Conservation (phyloP, 2,113 vertebrate genomes). For the Coryphaenoides rupestris region DNA sequence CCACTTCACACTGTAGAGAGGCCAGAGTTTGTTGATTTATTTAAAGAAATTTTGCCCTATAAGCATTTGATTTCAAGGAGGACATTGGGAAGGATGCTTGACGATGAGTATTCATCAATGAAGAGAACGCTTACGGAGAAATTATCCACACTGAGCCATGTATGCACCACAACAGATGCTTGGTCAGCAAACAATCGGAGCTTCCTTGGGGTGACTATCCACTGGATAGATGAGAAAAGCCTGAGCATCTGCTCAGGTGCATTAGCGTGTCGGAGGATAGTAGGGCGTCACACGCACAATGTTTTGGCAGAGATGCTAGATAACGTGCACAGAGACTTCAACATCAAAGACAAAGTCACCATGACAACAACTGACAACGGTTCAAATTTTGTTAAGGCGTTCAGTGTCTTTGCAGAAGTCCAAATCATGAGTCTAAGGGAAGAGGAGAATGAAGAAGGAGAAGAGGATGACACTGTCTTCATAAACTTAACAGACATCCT, state of each 20-base stretch:
- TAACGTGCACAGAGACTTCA: constrained; percentile 9
- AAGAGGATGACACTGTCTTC: constrained; percentile 11
- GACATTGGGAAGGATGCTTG: constrained; percentile 21
- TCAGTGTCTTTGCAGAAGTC: constrained; percentile 28
- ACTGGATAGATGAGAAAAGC: constrained; percentile 25
- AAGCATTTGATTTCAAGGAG: constrained; percentile 27
- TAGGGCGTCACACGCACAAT: constrained; percentile 21
- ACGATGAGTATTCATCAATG: constrained; percentile 12
- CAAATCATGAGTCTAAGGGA: constrained; percentile 15
- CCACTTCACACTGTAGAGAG: too few species aligned
- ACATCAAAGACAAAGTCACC: constrained; percentile 12
- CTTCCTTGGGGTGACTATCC: constrained; percentile 23
- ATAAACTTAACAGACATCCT: constrained; percentile 20
- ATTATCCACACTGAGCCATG: constrained; percentile 14
- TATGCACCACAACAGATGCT: constrained; percentile 17
- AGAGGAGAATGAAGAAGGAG: constrained; percentile 22
- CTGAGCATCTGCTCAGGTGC: constrained; percentile 22
- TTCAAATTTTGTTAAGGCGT: background rate
- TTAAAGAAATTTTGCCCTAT: constrained; percentile 15
- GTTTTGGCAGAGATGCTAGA: constrained; percentile 24
- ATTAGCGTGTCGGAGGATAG: constrained; percentile 19
- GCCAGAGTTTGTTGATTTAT: constrained; percentile 13
- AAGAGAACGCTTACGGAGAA: constrained; percentile 7
- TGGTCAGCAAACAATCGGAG: constrained; percentile 25
- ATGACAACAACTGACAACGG: constrained; percentile 24